phyloP scores from a whole-genome alignment of 2,888 invertebrate species.

The Caprella mutica region DNA sequence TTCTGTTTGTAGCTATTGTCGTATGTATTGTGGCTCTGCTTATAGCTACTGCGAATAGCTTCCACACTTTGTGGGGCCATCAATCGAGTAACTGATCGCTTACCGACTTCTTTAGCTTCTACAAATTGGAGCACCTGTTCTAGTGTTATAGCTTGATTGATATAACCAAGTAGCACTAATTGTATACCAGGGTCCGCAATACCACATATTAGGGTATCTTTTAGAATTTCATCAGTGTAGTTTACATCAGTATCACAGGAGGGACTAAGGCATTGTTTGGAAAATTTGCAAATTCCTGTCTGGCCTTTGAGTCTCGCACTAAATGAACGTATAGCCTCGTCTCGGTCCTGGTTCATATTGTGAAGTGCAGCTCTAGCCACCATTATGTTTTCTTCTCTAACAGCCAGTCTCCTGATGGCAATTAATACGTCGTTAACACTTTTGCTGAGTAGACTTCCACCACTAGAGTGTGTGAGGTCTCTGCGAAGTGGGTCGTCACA shows the following conservation, averaged over 20 bases:
- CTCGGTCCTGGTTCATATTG: constrained; percentile 6
- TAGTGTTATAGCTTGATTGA: not conserved
- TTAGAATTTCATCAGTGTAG: not conserved
- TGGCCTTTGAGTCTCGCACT: constrained; percentile 7
- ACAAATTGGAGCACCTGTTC: constrained; percentile 2
- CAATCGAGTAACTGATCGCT: not conserved
- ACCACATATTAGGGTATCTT: not conserved
- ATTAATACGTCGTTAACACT: not conserved
- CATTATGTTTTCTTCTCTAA: constrained; percentile 7
- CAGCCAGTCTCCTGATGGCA: constrained; percentile 6
- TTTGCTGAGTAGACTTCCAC: not conserved
- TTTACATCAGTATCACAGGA: not conserved
- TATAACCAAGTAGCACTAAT: not conserved
- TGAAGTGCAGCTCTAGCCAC: constrained; percentile 5
- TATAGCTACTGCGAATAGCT: not conserved
- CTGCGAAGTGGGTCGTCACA: constrained; percentile 7
- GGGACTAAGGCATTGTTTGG: not conserved
- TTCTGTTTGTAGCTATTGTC: no score
- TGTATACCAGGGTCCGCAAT: not conserved
- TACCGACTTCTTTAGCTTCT: constrained; percentile 7
- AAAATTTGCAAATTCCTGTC: constrained; percentile 2
- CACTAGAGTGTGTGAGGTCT: not conserved
- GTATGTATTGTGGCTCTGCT: not conserved
- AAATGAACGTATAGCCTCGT: constrained; percentile 2
- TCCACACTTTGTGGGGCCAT: not conserved